phyloP scores from a whole-genome alignment of 1,140 invertebrate species.

The Andricus grossulariae region DNA sequence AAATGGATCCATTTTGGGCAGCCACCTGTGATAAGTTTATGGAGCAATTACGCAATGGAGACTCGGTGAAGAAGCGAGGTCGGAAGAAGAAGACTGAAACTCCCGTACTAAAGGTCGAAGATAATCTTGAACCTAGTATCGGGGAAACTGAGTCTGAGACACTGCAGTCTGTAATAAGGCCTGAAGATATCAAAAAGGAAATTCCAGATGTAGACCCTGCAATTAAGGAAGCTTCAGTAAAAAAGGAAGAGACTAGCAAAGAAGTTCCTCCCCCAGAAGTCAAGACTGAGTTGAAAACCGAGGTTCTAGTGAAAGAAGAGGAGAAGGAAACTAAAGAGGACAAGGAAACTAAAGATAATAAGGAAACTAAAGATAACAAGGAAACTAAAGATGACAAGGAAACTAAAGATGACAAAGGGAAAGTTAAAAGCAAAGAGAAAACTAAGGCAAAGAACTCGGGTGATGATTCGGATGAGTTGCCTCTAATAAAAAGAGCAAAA shows the following conservation, averaged over 20 bases:
- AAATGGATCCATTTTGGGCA: slow-evolving; percentile 78
- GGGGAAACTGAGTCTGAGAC: neutral
- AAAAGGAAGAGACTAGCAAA: slow-evolving; percentile 42
- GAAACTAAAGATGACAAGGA: slow-evolving; percentile 43
- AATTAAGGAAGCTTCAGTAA: slow-evolving; percentile 32
- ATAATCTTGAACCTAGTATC: neutral
- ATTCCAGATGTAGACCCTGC: slow-evolving; percentile 40
- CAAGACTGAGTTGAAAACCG: slow-evolving; percentile 48
- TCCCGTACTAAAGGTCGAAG: slow-evolving; percentile 35
- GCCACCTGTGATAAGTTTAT: slow-evolving; percentile 83
- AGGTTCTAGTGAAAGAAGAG: slow-evolving; percentile 25
- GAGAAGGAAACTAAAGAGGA: slow-evolving; percentile 46
- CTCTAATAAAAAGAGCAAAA: slow-evolving; percentile 62
- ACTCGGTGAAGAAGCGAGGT: slow-evolving; percentile 76
- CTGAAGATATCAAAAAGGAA: slow-evolving; percentile 67
- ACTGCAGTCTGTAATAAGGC: slow-evolving; percentile 49
- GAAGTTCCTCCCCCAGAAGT: slow-evolving; percentile 43
- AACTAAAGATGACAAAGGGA: slow-evolving; percentile 47
- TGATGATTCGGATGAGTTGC: slow-evolving; percentile 69
- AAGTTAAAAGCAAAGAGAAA: slow-evolving; percentile 43
- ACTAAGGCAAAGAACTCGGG: slow-evolving; percentile 52
- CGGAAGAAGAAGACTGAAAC: slow-evolving; percentile 73
- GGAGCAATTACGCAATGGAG: slow-evolving; percentile 80
- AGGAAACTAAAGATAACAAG: no score
- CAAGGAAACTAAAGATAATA: slow-evolving; percentile 30